A percentile compares a stretch with the other conserved stretches of the same genome.
phyloP scores from a whole-genome alignment of 2,797 vertebrate species.

The Melanotaenia trifasciata region DNA sequence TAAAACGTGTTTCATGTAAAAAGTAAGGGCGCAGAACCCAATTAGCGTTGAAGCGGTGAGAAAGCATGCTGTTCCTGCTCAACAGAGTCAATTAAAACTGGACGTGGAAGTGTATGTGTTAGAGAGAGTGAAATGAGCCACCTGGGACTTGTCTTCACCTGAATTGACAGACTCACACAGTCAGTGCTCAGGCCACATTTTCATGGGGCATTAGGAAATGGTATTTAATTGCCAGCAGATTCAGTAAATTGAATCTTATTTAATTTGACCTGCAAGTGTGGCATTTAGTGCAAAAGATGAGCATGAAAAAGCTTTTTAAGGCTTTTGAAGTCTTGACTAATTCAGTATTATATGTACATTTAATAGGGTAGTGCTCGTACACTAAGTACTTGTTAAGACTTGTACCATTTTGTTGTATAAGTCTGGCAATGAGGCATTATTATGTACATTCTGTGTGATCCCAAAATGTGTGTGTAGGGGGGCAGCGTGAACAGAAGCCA shows the following conservation, averaged over 20 bases:
- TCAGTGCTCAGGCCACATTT: slow-evolving; percentile 52
- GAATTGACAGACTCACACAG: slow-evolving; percentile 60
- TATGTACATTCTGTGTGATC: neutral
- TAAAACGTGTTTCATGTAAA: slow-evolving; percentile 80
- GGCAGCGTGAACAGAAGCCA: too few species aligned
- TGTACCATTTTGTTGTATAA: neutral
- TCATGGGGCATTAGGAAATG: slow-evolving; percentile 66
- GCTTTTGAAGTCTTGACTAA: slow-evolving; percentile 7
- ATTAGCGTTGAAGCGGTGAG: slow-evolving; percentile 76
- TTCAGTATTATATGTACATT: neutral
- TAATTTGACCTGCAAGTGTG: slow-evolving; percentile 60
- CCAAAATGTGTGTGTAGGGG: neutral
- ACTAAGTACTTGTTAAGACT: neutral
- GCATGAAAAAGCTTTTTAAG: slow-evolving; percentile 31
- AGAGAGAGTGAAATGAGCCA: slow-evolving; percentile 60
- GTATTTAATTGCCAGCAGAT: slow-evolving; percentile 75
- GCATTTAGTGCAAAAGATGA: slow-evolving; percentile 53
- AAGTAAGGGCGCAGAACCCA: slow-evolving; percentile 77
- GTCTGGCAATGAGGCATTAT: neutral
- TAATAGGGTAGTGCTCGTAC: neutral
- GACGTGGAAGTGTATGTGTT: slow-evolving; percentile 44
- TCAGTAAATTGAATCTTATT: slow-evolving; percentile 75
- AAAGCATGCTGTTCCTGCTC: slow-evolving; percentile 73
- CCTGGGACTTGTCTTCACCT: slow-evolving; percentile 70
- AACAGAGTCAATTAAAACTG: slow-evolving; percentile 78